phyloP scores from a whole-genome alignment of 2,797 vertebrate species.

The Sebastes steindachneri region DNA sequence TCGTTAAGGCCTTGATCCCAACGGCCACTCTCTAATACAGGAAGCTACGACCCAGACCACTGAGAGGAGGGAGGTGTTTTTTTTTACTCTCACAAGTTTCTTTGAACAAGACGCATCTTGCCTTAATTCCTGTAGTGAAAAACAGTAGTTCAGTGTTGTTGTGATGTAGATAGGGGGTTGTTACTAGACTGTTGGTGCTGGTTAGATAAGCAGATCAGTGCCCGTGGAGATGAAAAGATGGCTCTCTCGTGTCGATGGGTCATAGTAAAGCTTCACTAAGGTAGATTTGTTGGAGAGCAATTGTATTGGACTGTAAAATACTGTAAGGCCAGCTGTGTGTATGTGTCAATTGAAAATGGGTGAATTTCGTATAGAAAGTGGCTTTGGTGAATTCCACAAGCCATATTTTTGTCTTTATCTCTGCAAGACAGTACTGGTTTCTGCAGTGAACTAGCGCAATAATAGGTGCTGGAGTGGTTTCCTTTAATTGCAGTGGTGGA shows the following conservation, averaged over 20 bases:
- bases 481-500: neutral
- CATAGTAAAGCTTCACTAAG: neutral
- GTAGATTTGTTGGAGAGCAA: neutral
- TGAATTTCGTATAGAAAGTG: neutral
- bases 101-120: conserved; percentile 60
- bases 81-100: neutral
- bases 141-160: conserved; percentile 28
- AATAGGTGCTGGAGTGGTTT: neutral
- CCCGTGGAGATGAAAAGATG: conserved; percentile 18
- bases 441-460: neutral
- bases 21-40: neutral
- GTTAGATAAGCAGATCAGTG: conserved; percentile 42
- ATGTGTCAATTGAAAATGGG: neutral
- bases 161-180: conserved; percentile 46
- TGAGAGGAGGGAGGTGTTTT: neutral
- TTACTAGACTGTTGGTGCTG: neutral
- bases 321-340: neutral
- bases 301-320: neutral
- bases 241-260: neutral
- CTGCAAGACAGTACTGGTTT: neutral
- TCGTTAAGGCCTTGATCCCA: conserved; percentile 9
- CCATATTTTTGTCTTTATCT: neutral
- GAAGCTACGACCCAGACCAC: neutral
- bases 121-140: neutral
- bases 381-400: neutral